Evolutionary conservation across 2,113 vertebrate species (phyloP), one percentile per base, ranked within the genome.

Genomic region (Peromyscus leucopus): DNA sequence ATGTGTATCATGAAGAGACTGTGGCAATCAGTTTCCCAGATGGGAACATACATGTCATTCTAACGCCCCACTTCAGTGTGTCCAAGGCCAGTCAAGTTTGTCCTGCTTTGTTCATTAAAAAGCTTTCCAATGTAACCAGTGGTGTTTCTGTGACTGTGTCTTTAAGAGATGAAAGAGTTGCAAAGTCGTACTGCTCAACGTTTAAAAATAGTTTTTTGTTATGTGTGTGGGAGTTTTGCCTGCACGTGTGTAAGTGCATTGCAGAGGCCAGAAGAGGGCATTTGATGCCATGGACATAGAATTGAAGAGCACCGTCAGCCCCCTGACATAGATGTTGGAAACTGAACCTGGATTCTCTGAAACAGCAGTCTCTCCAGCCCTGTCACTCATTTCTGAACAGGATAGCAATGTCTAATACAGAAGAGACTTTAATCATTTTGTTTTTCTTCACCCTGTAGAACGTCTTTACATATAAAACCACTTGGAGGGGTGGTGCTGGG

Each of bases 351-450:
- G n/a, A 39, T 85, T 24, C 26, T 85, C 15, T 85, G 7, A 19
- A 63, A 46, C 24, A 78, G 26, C 46, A 48, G 7, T 46, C n/a
- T 85, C 33, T 85, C 13, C 61, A 42, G 39, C n/a, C 4, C 16
- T 85, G 26, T 84, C 71, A 59, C 71, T 63, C 46, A 39, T 76
- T 86, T 97, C 48, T 91, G 42, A 85, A 83, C 57, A 92, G 55
- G 55, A 89, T 48, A 80, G 57, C 63, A 46, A 31, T 89, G 36
- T 72, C 28, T 76, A 86, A 72, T 51, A 57, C 26, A 80, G 76
- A 78, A 33, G 9, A 57, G 48, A 36, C 42, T 89, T 76, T 39
- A 84, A 51, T 89, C 21, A 42, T 88, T 93, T 84, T 9, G 22
- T 33, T 91, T 78, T 88, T 96, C 36, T 79, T 75, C 79, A 46